A percentile compares a stretch with the other conserved stretches of the same genome.
Evolutionary conservation across 2,797 vertebrate genomes (phyloP).

Genomic region (Spinibarbus caldwelli): DNA sequence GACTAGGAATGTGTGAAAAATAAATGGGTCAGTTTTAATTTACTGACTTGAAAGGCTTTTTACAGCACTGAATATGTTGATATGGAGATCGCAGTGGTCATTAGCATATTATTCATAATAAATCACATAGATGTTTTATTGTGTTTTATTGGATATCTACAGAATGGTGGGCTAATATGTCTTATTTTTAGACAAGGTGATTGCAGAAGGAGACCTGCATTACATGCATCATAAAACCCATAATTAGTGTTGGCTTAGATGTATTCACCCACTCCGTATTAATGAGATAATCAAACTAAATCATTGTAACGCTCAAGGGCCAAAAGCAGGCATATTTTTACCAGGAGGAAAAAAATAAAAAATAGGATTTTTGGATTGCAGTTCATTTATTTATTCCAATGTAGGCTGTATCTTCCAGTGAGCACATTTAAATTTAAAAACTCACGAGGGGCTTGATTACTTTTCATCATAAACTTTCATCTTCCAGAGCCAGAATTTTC

Average conservation of each 20-base stretch:
- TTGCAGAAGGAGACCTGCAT: slow-evolving; percentile 72
- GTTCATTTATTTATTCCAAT: slow-evolving; percentile 8
- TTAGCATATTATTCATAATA: slow-evolving; percentile 10
- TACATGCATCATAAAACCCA: slow-evolving; percentile 79
- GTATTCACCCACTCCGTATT: slow-evolving; percentile 64
- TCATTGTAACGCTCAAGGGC: slow-evolving; percentile 65
- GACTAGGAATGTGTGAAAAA: neutral
- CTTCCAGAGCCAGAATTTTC: neutral
- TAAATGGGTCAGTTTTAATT: neutral
- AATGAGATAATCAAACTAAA: slow-evolving; percentile 70
- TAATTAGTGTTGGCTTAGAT: slow-evolving; percentile 74
- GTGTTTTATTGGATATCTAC: slow-evolving; percentile 42
- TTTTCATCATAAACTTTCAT: slow-evolving; percentile 9
- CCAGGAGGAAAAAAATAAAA: neutral
- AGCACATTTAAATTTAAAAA: slow-evolving; percentile 17
- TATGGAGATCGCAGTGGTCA: neutral
- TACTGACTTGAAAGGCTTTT: neutral
- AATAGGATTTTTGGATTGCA: neutral
- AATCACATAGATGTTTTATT: neutral
- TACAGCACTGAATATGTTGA: slow-evolving; percentile 5
- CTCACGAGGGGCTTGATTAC: slow-evolving; percentile 13
- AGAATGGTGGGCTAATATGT: slow-evolving; percentile 52
- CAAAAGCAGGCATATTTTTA: slow-evolving; percentile 48
- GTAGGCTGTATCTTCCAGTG: slow-evolving; percentile 23
- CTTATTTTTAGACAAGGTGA: slow-evolving; percentile 74